Percentiles rank a stretch among this genome's conserved stretches.
phyloP scores from a whole-genome alignment of 2,113 vertebrate genomes.

The Antechinus flavipes region DNA sequence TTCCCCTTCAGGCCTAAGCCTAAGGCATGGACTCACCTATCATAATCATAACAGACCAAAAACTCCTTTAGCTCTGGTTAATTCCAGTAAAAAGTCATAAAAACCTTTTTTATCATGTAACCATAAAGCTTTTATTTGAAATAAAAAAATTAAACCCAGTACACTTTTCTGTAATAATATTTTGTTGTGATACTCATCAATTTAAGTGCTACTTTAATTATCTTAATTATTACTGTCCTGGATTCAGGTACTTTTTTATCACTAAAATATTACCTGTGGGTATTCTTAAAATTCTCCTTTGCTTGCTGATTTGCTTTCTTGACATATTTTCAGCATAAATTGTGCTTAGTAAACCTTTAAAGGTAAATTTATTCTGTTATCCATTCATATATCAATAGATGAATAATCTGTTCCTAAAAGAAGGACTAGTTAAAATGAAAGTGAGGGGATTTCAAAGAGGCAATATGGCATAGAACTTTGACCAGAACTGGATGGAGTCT shows the following conservation, averaged over 20 bases:
- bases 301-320: conserved; percentile 63
- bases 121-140: not conserved
- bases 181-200: conserved; percentile 67
- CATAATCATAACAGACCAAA: not conserved
- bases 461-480: not conserved
- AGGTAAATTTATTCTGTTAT: conserved; percentile 42
- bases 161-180: conserved; percentile 13
- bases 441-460: not conserved
- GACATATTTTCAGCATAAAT: conserved; percentile 59
- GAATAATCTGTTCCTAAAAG: conserved; percentile 15
- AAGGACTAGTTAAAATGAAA: not conserved
- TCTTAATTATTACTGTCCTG: conserved; percentile 73
- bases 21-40: not conserved
- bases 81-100: not conserved
- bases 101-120: not conserved
- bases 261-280: conserved; percentile 63
- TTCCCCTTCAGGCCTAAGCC: not conserved
- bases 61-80: not conserved
- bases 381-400: not conserved
- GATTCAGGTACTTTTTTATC: conserved; percentile 59
- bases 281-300: conserved; percentile 44
- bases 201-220: conserved; percentile 65
- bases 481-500: no score
- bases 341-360: conserved; percentile 65
- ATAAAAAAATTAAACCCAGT: conserved; percentile 39